Conservation (phyloP, 2,113 vertebrate species). For the Aptenodytes patagonicus region DNA sequence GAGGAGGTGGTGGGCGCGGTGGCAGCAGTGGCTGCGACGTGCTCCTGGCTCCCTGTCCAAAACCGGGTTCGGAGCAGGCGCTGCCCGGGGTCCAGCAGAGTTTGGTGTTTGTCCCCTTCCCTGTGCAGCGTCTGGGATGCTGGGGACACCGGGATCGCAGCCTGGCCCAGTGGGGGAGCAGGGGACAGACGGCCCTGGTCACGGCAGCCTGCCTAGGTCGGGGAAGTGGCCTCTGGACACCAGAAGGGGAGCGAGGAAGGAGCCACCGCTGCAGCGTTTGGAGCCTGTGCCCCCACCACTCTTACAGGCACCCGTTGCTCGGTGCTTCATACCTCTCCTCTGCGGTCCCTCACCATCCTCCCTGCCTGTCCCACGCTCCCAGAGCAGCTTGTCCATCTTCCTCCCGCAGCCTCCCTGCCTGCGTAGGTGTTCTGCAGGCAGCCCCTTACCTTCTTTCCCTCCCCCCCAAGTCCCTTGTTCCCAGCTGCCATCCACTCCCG, state of each 20-base stretch:
- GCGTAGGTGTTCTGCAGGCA: neutral
- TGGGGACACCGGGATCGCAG: neutral
- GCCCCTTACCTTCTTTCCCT: neutral
- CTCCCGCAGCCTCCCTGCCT: neutral
- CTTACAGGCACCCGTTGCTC: rapidly evolving
- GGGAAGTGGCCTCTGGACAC: too few species aligned
- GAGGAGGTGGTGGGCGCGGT: neutral
- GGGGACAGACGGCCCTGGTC: neutral
- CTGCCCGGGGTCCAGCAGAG: rapidly evolving
- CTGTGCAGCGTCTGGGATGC: neutral
- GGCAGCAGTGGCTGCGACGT: rapidly evolving
- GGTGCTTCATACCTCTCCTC: neutral
- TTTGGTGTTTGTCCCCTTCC: neutral
- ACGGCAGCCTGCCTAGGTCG: neutral
- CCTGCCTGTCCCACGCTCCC: neutral
- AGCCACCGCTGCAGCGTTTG: rapidly evolving
- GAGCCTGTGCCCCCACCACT: neutral
- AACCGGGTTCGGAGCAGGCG: rapidly evolving
- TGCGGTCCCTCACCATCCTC: neutral
- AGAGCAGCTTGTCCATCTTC: neutral
- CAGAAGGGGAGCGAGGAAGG: neutral
- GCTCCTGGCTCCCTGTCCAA: neutral
- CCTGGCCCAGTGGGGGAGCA: neutral
- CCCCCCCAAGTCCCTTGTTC: neutral
- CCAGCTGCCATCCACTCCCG: neutral